Evolutionary conservation across 2,113 vertebrate genomes (phyloP).

Genomic region (Ptyas mucosa): DNA sequence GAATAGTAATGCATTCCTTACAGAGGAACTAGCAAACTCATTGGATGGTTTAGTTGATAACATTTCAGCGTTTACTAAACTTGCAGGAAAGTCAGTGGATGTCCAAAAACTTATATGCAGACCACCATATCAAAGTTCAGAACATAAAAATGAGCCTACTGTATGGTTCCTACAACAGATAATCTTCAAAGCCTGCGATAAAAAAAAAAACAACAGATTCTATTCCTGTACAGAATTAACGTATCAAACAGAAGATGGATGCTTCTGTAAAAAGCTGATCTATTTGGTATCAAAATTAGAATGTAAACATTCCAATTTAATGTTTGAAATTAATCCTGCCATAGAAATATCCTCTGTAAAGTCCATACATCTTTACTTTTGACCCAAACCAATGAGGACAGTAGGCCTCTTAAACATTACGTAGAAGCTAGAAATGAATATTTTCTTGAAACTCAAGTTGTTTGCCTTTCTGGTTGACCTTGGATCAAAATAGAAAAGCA

Average conservation of each 20-base stretch:
- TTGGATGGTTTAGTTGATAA: constrained; percentile 18
- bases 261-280: not conserved
- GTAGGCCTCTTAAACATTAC: not conserved
- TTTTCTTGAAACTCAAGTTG: not conserved
- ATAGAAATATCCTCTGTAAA: not conserved
- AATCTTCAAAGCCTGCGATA: not conserved
- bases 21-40: not conserved
- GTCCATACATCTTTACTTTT: not conserved
- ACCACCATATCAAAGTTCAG: constrained; percentile 5
- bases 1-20: not conserved
- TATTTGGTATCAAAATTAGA: not conserved
- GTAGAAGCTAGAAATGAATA: not conserved
- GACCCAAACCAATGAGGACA: not conserved
- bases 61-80: constrained; percentile 14
- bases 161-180: not conserved
- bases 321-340: not conserved
- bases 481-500: not conserved
- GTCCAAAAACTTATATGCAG: not conserved
- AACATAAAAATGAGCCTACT: not conserved
- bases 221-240: not conserved
- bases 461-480: not conserved
- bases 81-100: not conserved
- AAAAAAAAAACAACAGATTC: not conserved
- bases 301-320: not conserved
- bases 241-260: not conserved